Conservation (phyloP, 23 tunicate genomes). For the Halocynthia aurantium region DNA sequence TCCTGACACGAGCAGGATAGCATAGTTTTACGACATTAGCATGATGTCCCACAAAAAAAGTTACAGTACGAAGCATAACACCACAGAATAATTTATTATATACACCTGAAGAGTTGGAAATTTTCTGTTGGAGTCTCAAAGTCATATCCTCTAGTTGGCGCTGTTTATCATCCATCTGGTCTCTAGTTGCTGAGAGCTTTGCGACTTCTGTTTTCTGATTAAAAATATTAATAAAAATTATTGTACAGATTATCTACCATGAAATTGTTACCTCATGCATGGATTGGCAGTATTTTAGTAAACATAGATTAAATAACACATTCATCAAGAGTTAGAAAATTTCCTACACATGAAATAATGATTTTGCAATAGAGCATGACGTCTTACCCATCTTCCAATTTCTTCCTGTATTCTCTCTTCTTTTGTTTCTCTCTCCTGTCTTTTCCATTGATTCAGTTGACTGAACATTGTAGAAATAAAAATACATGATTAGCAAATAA, state of each 20-base stretch:
- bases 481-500: background rate
- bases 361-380: background rate
- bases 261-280: too few relatives aligned
- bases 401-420: constrained; percentile 12
- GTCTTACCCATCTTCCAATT: constrained; percentile 22
- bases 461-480: background rate
- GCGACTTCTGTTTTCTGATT: constrained; percentile 11
- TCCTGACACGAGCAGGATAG: too few relatives aligned
- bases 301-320: background rate
- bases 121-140: constrained; percentile 14
- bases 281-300: too few relatives aligned
- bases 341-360: background rate
- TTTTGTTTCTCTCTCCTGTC: background rate
- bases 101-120: too few relatives aligned
- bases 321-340: background rate
- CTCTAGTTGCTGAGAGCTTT: constrained; percentile 1
- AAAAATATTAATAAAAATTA: background rate
- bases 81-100: too few relatives aligned
- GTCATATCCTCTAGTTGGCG: constrained; percentile 52
- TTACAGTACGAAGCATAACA: too few relatives aligned
- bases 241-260: too few relatives aligned
- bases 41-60: too few relatives aligned
- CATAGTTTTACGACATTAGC: too few relatives aligned
- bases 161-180: constrained; percentile 25
- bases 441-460: constrained; percentile 22